Conservation (phyloP, 2,888 invertebrate species). For the Adineta ricciae region DNA sequence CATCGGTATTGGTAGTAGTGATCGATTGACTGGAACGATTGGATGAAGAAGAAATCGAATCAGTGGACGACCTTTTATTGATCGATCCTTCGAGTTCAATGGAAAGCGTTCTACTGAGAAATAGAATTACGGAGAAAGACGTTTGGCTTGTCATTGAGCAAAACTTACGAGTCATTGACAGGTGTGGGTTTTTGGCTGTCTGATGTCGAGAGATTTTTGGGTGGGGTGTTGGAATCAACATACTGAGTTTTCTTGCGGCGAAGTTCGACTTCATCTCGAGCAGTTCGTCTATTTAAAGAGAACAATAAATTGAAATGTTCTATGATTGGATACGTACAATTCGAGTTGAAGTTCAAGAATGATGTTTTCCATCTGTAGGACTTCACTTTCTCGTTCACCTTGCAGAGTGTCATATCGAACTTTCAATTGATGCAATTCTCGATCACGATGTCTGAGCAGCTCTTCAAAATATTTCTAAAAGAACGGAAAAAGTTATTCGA, state of each 20-base stretch:
- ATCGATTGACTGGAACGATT: background rate
- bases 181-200: background rate
- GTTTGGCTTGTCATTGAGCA: background rate
- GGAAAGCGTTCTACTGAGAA: background rate
- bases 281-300: background rate
- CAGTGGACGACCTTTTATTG: background rate
- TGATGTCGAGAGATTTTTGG: background rate
- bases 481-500: background rate
- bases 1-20: background rate
- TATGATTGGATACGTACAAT: background rate
- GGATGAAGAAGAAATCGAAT: background rate
- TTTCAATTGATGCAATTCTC: background rate
- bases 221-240: background rate
- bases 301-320: background rate
- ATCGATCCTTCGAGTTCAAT: background rate
- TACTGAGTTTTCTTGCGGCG: background rate
- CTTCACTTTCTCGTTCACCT: slow-evolving; percentile 1
- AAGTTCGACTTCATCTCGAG: background rate
- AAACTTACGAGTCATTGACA: background rate
- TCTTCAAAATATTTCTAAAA: slow-evolving; percentile 15
- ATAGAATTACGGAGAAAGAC: background rate
- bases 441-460: background rate
- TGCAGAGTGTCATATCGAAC: background rate
- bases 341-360: slow-evolving; percentile 7
- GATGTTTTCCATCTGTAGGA: slow-evolving; percentile 6